Conservation (phyloP, 2,797 vertebrate genomes). For the Limnodromus scolopaceus region DNA sequence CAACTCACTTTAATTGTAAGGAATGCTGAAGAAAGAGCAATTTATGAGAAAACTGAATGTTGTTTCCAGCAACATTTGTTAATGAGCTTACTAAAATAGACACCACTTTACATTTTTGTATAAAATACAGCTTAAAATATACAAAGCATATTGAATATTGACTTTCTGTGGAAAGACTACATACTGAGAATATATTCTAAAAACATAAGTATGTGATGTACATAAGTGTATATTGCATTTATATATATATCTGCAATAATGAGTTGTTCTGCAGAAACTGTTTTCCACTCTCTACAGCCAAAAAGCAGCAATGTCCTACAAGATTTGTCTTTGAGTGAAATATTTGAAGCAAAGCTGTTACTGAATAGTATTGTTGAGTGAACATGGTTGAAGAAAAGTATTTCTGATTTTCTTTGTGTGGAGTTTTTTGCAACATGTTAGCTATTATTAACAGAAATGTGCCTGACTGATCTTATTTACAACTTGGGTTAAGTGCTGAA, state of each 20-base stretch:
- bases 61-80: conserved; percentile 7
- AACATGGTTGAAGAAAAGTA: background rate
- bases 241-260: background rate
- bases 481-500: background rate
- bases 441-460: background rate
- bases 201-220: background rate
- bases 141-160: background rate
- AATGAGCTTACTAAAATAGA: conserved; percentile 2
- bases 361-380: background rate
- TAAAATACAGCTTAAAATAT: background rate
- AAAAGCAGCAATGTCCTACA: background rate
- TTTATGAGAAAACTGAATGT: background rate
- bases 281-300: background rate
- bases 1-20: background rate
- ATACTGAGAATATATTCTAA: background rate
- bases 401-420: background rate
- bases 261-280: background rate
- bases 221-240: background rate
- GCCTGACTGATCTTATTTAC: background rate
- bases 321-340: background rate
- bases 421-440: background rate
- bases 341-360: background rate
- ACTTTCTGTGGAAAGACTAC: background rate
- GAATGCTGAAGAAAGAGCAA: conserved; percentile 5
- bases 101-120: background rate